Percentiles rank a stretch among this genome's conserved stretches.
phyloP scores from a whole-genome alignment of 2,113 vertebrate genomes.

The Perca fluviatilis region DNA sequence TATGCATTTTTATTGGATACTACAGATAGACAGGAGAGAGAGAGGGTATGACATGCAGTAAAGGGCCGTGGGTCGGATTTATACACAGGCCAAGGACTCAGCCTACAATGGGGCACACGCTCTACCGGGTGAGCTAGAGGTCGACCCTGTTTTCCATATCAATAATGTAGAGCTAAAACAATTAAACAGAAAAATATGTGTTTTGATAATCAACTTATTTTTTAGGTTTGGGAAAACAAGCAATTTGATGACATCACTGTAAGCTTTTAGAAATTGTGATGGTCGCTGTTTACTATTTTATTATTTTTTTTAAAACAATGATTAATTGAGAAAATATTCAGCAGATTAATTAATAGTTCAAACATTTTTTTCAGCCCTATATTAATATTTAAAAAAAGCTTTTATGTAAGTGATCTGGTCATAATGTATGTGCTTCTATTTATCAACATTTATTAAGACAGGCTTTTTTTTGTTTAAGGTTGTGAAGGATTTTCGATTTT shows the following conservation, averaged over 20 bases:
- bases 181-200: not conserved
- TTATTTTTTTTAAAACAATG: too few relatives aligned
- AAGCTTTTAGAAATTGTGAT: not conserved
- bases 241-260: not conserved
- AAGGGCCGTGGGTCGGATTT: too few relatives aligned
- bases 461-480: constrained; percentile 2
- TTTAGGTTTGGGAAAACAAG: not conserved
- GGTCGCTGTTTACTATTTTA: not conserved
- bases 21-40: too few relatives aligned
- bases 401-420: not conserved
- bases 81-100: too few relatives aligned
- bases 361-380: not conserved
- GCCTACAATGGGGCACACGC: too few relatives aligned
- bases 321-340: not conserved
- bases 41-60: too few relatives aligned
- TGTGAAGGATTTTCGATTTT: constrained; percentile 41
- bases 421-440: not conserved
- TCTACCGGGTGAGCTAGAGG: too few relatives aligned
- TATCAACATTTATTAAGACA: constrained; percentile 5
- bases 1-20: too few relatives aligned
- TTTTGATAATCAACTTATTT: not conserved
- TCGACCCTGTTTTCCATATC: not conserved
- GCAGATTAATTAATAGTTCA: not conserved
- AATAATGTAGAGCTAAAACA: not conserved
- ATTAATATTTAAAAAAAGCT: not conserved